Conservation (phyloP, 2,113 vertebrate species). For the Ptilonorhynchus violaceus region DNA sequence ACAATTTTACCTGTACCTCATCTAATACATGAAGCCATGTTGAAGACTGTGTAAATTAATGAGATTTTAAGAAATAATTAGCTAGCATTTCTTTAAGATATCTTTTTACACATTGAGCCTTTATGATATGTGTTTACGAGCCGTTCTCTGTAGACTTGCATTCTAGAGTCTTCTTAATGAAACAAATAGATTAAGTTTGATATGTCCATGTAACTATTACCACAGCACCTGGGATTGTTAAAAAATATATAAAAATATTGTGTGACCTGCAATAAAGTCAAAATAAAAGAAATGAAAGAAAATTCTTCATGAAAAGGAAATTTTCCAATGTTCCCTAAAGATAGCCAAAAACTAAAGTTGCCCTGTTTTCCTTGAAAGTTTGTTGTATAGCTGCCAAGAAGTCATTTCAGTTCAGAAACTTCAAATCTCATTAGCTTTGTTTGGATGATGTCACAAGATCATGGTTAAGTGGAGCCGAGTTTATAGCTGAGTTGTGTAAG, state of each 20-base stretch:
- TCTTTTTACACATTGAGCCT: neutral
- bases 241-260: neutral
- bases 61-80: neutral
- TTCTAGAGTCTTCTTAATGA: neutral
- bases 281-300: too few species aligned
- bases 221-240: neutral
- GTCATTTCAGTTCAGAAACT: neutral
- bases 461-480: neutral
- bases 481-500: neutral
- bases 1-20: neutral
- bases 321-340: neutral
- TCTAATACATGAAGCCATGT: neutral
- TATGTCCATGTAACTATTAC: neutral
- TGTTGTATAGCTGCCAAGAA: neutral
- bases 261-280: neutral
- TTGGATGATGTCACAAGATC: neutral
- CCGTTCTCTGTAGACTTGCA: neutral
- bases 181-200: neutral
- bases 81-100: neutral
- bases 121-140: neutral
- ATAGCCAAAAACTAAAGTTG: neutral
- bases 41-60: neutral
- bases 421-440: neutral
- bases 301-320: neutral
- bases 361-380: neutral